Base-by-base conservation (phyloP, 2,888 invertebrate genomes). In the Rhagonycha fulva region DNA sequence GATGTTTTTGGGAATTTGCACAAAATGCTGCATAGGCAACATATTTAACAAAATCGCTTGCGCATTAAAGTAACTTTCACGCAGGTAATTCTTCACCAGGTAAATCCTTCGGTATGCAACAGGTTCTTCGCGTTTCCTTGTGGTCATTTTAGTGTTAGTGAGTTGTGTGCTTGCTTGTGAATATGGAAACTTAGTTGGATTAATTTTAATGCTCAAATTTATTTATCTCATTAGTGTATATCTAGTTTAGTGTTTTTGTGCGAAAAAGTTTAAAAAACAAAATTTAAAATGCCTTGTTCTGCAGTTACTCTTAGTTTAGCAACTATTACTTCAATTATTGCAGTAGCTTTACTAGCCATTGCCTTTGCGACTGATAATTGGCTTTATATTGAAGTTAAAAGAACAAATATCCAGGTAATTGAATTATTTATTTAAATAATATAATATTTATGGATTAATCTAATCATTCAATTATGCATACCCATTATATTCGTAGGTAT, bases 331-430 rank as follows among this genome's bases (percentile, higher is more conserved):
- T 97, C 97, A 87, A 96, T 98, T 88, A 94, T 98, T 87, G 96
- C 97, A 85, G 95, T 97, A 86, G 96, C 97, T 81, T 90, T 98
- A 86, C 92, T 98, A 88, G 94, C 96, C 85, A 96, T 98, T 88
- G 96, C 97, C 85, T 97, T 98, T 90, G 94, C 96, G 84, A 97
- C 98, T 87, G 98, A 98, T 90, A 98, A 98, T 91, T 98, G 98
- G 98, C 92, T 96, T 85, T 95, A 95, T 88, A 95, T 96, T 85
- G 96, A 96, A 90, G 98, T 98, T 83, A 94, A 95, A 88, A 92
- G 97, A 86, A 93, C 92, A 85, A 93, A 93, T 88, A 96, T 96
- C 86, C 94, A 96, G 94, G 96, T 96, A 91, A 90, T 47, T 47
- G 47, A n/a, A 7, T 47, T 47, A 47, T 47, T 47, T 47, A 47